Evolutionary conservation across 2,113 vertebrate species (phyloP).

Genomic region (Corythornis vintsioides): DNA sequence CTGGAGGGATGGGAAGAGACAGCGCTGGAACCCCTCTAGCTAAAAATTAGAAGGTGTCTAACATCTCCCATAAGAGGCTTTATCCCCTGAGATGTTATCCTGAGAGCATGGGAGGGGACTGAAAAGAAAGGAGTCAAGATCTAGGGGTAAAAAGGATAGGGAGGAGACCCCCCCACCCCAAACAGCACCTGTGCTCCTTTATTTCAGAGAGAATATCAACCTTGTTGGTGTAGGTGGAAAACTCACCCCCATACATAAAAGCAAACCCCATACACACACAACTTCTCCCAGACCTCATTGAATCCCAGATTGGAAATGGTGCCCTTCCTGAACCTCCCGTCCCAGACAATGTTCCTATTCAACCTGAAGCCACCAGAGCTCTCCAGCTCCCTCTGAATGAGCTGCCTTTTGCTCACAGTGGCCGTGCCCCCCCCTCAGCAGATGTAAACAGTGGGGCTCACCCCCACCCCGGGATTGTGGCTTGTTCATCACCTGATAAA

Average conservation of each 20-base stretch:
- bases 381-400: conserved; percentile 50
- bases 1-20: neutral
- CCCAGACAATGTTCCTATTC: conserved; percentile 74
- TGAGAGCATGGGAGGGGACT: neutral
- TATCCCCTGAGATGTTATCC: neutral
- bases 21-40: neutral
- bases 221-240: neutral
- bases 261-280: neutral
- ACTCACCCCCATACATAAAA: neutral
- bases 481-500: conserved; percentile 62
- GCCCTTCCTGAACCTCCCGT: conserved; percentile 59
- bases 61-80: neutral
- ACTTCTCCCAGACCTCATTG: conserved; percentile 21
- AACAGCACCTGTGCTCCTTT: neutral
- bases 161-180: neutral
- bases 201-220: neutral
- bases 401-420: conserved; percentile 63
- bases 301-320: neutral
- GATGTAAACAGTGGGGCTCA: conserved; percentile 65
- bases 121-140: neutral
- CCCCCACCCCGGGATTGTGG: conserved; percentile 46
- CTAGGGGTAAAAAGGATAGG: neutral
- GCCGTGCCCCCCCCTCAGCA: conserved; percentile 39
- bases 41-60: neutral
- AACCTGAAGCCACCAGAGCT: conserved; percentile 45